These are phyloP conservation scores for Acanthurus tractus DNA, from an alignment of 2,797 vertebrate genomes.

Conservation along the genomic window DNA sequence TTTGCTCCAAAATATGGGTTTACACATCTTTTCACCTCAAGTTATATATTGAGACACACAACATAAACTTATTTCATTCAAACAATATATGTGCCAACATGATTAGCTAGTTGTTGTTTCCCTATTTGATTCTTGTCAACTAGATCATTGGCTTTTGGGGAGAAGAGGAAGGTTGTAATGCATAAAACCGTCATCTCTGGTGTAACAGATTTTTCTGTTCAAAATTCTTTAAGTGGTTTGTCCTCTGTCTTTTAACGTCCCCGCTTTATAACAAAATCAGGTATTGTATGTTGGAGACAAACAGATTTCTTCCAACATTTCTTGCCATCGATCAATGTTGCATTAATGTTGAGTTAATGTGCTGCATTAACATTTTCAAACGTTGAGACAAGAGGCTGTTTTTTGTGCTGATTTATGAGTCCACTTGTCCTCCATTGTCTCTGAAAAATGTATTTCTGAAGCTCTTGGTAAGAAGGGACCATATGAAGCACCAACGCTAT, in stretches of 20 bases:
- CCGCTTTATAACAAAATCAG: not conserved
- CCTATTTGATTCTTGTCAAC: too few relatives aligned
- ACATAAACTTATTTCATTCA: too few relatives aligned
- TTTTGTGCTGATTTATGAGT: conserved; percentile 21
- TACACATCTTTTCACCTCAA: too few relatives aligned
- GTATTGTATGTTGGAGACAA: conserved; percentile 4
- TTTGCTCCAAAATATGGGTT: too few relatives aligned
- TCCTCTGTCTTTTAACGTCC: not conserved
- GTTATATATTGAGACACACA: too few relatives aligned
- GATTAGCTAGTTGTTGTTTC: too few relatives aligned
- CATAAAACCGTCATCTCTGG: too few relatives aligned
- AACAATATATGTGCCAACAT: too few relatives aligned
- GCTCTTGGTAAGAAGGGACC: not conserved
- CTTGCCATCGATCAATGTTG: not conserved
- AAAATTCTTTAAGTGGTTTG: not conserved
- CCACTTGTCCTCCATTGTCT: conserved; percentile 15
- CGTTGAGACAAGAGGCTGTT: conserved; percentile 15
- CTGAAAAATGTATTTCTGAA: conserved; percentile 4
- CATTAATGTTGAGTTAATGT: conserved; percentile 3
- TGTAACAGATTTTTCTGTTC: not conserved
- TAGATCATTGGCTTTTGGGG: too few relatives aligned
- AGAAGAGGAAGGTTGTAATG: too few relatives aligned
- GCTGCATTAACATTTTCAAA: conserved; percentile 35
- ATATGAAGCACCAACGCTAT: not conserved
- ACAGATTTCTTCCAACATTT: not conserved